These are phyloP conservation scores for Macrosoma leucophasiata DNA, from an alignment of 2,888 invertebrate genomes.

Conservation along the genomic window DNA sequence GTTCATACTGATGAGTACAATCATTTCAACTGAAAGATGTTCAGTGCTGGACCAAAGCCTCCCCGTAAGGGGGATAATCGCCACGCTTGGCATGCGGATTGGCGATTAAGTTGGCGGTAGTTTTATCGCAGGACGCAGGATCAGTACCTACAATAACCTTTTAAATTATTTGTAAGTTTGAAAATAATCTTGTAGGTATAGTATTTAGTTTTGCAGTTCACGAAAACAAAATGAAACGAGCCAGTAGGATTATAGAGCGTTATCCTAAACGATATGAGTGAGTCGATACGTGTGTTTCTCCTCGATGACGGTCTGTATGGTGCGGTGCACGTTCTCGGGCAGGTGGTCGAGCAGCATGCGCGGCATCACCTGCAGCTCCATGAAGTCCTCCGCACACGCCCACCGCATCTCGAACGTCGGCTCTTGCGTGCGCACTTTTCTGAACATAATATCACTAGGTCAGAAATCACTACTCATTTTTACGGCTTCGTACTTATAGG, in stretches of 20 bases:
- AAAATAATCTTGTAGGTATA: background rate
- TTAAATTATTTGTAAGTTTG: too few relatives aligned
- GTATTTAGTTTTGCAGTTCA: slow-evolving; percentile 1
- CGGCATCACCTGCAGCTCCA: slow-evolving; percentile 88
- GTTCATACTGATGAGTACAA: too few relatives aligned
- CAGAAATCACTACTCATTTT: too few relatives aligned
- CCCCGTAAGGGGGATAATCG: too few relatives aligned
- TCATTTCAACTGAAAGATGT: too few relatives aligned
- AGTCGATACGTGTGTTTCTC: slow-evolving; percentile 66
- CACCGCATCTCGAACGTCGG: slow-evolving; percentile 85
- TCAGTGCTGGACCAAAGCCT: too few relatives aligned
- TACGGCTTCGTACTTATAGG: too few relatives aligned
- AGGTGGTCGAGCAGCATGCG: slow-evolving; percentile 91
- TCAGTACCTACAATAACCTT: too few relatives aligned
- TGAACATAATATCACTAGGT: too few relatives aligned
- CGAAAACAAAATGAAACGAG: slow-evolving; percentile 7
- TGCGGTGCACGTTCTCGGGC: slow-evolving; percentile 85
- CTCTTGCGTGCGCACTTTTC: slow-evolving; percentile 78
- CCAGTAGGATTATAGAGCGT: slow-evolving; percentile 1
- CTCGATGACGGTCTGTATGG: slow-evolving; percentile 78
- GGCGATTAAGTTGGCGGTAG: too few relatives aligned
- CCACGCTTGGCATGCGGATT: too few relatives aligned
- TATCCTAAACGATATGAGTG: slow-evolving; percentile 43
- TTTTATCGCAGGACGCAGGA: too few relatives aligned
- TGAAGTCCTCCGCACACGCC: slow-evolving; percentile 87